Percentiles rank a stretch among this genome's conserved stretches.
phyloP scores from a whole-genome alignment of 2,113 vertebrate genomes.

The Oryzias curvinotus region DNA sequence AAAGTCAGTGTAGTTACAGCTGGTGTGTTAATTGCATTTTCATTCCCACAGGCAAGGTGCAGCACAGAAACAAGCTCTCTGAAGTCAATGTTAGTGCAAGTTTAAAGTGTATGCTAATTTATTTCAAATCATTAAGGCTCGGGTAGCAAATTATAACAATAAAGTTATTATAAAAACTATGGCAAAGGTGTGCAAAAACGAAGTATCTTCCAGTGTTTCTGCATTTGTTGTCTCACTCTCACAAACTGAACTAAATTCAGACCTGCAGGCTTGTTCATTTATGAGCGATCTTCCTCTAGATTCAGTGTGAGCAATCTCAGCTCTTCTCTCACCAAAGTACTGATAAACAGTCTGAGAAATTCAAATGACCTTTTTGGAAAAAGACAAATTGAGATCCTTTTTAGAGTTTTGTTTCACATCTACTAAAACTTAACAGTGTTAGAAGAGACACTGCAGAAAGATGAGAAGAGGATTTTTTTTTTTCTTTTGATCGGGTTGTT shows the following conservation, averaged over 20 bases:
- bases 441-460: conserved; percentile 58
- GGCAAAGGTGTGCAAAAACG: conserved; percentile 1
- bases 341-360: no score
- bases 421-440: conserved; percentile 60
- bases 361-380: no score
- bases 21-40: conserved; percentile 49
- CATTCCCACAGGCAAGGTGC: conserved; percentile 30
- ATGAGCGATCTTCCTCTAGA: neutral
- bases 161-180: conserved; percentile 6
- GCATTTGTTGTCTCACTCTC: neutral
- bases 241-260: neutral
- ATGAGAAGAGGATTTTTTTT: conserved; percentile 52
- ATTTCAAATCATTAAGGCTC: conserved; percentile 21
- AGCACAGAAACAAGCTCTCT: conserved; percentile 27
- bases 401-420: neutral
- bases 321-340: no score
- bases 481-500: conserved; percentile 25
- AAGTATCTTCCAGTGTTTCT: neutral
- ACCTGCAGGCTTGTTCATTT: neutral
- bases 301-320: neutral
- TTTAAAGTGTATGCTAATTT: conserved; percentile 23
- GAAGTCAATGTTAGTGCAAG: conserved; percentile 21
- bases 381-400: no score
- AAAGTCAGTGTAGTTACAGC: conserved; percentile 29
- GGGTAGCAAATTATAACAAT: conserved; percentile 1